Evolutionary conservation across 2,797 vertebrate species (phyloP).

Genomic region (Chrysocyon brachyurus): DNA sequence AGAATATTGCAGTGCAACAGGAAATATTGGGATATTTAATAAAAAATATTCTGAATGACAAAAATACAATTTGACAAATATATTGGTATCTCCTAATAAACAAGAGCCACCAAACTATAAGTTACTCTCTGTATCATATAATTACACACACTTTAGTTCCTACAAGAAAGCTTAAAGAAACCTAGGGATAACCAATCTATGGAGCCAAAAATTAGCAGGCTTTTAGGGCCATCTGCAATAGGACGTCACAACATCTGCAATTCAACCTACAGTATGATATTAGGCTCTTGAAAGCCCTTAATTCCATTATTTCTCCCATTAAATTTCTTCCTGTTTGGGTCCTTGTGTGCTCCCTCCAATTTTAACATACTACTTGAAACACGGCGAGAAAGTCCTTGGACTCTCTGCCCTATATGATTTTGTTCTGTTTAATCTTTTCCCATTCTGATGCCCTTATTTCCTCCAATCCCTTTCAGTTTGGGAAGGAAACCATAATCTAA

Average conservation of each 20-base stretch:
- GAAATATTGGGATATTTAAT: slow-evolving; percentile 51
- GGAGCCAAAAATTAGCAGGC: neutral
- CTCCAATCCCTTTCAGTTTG: neutral
- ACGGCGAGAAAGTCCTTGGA: neutral
- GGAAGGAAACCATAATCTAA: slow-evolving; percentile 34
- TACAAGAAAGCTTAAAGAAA: neutral
- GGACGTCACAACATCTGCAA: neutral
- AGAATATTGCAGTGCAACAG: slow-evolving; percentile 5
- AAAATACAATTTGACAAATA: slow-evolving; percentile 50
- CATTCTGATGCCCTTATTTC: neutral
- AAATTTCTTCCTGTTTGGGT: slow-evolving; percentile 26
- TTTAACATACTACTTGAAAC: neutral
- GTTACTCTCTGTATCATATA: slow-evolving; percentile 19
- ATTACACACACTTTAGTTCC: slow-evolving; percentile 27
- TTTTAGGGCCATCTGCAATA: neutral
- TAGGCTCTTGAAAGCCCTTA: neutral
- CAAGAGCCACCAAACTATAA: neutral
- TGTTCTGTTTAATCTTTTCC: slow-evolving; percentile 29
- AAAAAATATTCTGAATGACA: slow-evolving; percentile 40
- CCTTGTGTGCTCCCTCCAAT: neutral
- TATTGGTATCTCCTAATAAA: neutral
- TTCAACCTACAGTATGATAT: neutral
- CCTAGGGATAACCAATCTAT: neutral
- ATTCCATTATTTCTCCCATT: slow-evolving; percentile 1
- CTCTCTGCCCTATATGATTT: neutral